Evolutionary conservation across 2,888 invertebrate genomes (phyloP), one percentile per base, ranked within the genome.

Genomic region (Rhyacophila evoluta): DNA sequence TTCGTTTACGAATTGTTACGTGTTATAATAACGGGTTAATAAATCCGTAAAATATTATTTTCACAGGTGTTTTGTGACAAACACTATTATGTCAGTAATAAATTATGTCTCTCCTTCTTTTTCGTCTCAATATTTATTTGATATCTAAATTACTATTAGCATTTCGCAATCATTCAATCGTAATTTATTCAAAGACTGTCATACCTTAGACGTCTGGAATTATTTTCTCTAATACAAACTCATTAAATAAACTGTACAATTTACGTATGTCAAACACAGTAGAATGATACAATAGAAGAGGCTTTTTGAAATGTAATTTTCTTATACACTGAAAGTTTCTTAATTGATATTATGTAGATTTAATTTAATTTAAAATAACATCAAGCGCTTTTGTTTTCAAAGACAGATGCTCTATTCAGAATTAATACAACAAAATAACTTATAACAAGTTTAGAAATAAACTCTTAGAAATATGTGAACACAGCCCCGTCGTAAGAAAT

Each of bases 181-280:
- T 8, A 25, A 55, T 55, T 19, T 55, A 55, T 55, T 55, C 19
- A 55, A 55, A 55, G 55, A 19, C 55, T 55, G 55, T 55, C 55
- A 55, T 55, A 19, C 19, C 15, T 55, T 25, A 15, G 19, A 55
- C 1, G 55, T 10, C 10, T 55, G 15, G 55, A 55, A 55, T 55
- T 55, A 55, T 19, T 55, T 55, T 12, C 55, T 19, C 15, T 55
- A 55, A 55, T 55, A 19, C 55, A 55, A 55, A 55, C 10, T 55
- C 55, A 25, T 55, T 55, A 19, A 55, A 55, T 19, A 55, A 55
- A 55, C 55, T 55, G 55, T 55, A 55, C 55, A 55, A 25, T 55
- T 55, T 55, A 55, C 55, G 19, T 19, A 55, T 8, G 55, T 55
- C 55, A 55, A 55, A 55, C 19, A 55, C 55, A 55, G 55, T 25